phyloP scores from a whole-genome alignment of 2,888 invertebrate species.

The Drosophila emarginata region DNA sequence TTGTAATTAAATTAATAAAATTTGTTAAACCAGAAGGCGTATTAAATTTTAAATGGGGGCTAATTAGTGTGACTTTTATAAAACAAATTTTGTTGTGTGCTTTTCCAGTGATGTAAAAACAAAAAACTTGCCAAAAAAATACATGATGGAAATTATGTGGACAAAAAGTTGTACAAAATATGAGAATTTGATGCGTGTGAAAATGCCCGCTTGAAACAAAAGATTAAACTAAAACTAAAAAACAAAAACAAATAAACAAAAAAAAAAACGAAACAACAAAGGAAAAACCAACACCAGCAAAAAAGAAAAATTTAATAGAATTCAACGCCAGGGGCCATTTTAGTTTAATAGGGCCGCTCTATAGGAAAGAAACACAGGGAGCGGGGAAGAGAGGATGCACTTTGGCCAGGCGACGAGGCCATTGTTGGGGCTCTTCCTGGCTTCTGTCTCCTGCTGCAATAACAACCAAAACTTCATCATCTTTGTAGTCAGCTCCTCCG shows the following conservation, averaged over 20 bases:
- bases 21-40: conserved; percentile 29
- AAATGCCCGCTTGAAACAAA: background rate
- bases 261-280: background rate
- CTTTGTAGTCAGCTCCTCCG: background rate
- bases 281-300: background rate
- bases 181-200: conserved; percentile 4
- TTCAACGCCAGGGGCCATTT: background rate
- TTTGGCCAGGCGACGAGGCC: conserved; percentile 65
- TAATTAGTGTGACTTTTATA: conserved; percentile 27
- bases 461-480: conserved; percentile 12
- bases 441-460: conserved; percentile 29
- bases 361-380: conserved; percentile 6
- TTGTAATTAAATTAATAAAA: conserved; percentile 71
- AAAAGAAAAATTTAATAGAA: background rate
- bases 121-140: background rate
- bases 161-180: background rate
- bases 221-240: background rate
- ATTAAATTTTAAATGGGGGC: conserved; percentile 41
- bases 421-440: conserved; percentile 59
- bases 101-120: background rate
- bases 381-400: conserved; percentile 56
- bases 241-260: background rate
- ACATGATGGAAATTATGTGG: background rate
- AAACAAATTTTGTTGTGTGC: conserved; percentile 1
- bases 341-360: conserved; percentile 5